Evolutionary conservation across 1,140 invertebrate genomes (phyloP).

Genomic region (Medauroidea extradentata): DNA sequence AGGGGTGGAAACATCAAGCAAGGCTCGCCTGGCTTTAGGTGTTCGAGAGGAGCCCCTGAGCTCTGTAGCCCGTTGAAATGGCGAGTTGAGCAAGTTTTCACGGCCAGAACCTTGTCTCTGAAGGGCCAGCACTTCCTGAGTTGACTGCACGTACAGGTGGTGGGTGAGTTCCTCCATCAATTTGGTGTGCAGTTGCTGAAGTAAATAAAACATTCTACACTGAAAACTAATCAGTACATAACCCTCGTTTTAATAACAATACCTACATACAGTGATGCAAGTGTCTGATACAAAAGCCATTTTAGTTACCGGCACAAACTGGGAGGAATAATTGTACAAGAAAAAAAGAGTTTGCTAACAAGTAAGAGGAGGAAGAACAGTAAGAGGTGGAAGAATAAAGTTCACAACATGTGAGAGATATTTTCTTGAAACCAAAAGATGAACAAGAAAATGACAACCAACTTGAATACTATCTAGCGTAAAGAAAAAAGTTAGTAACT

Average conservation of each 20-base stretch:
- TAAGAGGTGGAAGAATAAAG: too few species aligned
- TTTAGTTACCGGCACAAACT: too few species aligned
- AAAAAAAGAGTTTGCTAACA: too few species aligned
- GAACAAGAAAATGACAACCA: too few species aligned
- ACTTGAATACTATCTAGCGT: too few species aligned
- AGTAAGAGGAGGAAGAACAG: too few species aligned
- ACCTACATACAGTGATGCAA: too few species aligned
- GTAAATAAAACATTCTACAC: slow-evolving; percentile 19
- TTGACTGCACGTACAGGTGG: slow-evolving; percentile 68
- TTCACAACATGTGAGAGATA: too few species aligned
- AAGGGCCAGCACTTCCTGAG: slow-evolving; percentile 50
- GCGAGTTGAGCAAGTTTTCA: slow-evolving; percentile 42
- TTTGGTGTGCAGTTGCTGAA: slow-evolving; percentile 60
- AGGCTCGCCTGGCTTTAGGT: slow-evolving; percentile 28
- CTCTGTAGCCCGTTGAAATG: slow-evolving; percentile 51
- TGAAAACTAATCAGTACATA: neutral
- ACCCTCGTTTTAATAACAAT: neutral
- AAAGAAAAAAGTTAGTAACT: too few species aligned
- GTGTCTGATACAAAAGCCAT: too few species aligned
- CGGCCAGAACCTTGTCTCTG: slow-evolving; percentile 58
- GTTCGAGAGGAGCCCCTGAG: slow-evolving; percentile 44
- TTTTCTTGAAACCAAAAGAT: too few species aligned
- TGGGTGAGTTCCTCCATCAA: slow-evolving; percentile 67
- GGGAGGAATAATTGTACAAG: too few species aligned
- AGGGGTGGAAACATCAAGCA: slow-evolving; percentile 30